Conservation (phyloP, 2,888 invertebrate species). For the Glaucopsyche alexis region DNA sequence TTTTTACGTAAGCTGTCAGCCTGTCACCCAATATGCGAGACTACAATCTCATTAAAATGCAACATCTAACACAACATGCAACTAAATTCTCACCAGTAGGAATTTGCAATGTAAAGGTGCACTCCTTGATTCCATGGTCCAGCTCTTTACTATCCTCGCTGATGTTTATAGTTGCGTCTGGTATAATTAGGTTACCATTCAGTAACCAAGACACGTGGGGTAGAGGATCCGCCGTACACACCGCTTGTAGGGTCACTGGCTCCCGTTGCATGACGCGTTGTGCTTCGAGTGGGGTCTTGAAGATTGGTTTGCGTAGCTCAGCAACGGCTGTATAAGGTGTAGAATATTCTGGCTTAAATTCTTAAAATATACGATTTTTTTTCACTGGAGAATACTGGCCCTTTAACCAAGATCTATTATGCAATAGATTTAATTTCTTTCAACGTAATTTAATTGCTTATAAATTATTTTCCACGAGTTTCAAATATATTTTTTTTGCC, state of each 20-base stretch:
- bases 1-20: too few relatives aligned
- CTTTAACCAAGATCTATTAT: too few relatives aligned
- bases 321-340: constrained; percentile 82
- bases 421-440: too few relatives aligned
- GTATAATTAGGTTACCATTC: constrained; percentile 84
- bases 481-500: too few relatives aligned
- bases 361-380: background rate
- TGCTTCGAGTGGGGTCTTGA: constrained; percentile 84
- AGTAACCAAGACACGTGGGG: constrained; percentile 93
- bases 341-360: background rate
- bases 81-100: constrained; percentile 78
- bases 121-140: constrained; percentile 89
- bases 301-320: constrained; percentile 88
- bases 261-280: constrained; percentile 85
- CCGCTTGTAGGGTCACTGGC: constrained; percentile 83
- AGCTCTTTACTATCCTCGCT: constrained; percentile 83
- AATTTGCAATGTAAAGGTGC: constrained; percentile 88
- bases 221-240: constrained; percentile 92
- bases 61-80: background rate
- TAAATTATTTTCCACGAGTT: too few relatives aligned
- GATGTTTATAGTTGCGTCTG: constrained; percentile 83
- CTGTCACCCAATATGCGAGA: too few relatives aligned
- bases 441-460: too few relatives aligned
- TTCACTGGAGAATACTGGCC: too few relatives aligned
- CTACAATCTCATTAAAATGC: too few relatives aligned